phyloP scores from a whole-genome alignment of 2,113 vertebrate species.

The Tyrannus savana region DNA sequence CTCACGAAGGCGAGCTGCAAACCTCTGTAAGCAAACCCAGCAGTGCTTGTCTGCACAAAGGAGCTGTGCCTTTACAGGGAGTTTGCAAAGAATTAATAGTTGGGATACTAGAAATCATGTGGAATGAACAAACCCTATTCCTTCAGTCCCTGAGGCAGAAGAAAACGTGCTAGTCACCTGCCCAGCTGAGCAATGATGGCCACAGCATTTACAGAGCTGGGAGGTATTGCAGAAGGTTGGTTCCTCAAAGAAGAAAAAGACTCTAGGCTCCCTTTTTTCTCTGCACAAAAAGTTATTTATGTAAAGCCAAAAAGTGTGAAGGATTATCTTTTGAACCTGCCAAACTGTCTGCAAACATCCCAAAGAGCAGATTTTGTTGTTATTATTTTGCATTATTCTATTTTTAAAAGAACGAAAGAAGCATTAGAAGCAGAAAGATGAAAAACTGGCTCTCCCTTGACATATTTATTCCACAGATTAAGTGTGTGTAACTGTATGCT shows the following conservation, averaged over 20 bases:
- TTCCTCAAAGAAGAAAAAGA: slow-evolving; percentile 3
- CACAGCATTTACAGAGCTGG: not conserved
- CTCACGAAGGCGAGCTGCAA: not conserved
- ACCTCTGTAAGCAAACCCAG: not conserved
- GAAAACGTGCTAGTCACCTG: not conserved
- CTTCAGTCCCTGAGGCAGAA: not conserved
- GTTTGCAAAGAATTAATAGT: not conserved
- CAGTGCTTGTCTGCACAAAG: not conserved
- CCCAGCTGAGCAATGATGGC: not conserved
- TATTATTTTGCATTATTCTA: not conserved
- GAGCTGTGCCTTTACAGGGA: not conserved
- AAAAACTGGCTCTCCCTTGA: slow-evolving; percentile 16
- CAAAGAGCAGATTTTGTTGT: not conserved
- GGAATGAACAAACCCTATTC: not conserved
- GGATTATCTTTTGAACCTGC: slow-evolving; percentile 33
- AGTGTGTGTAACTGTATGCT: not conserved
- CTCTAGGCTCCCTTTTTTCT: not conserved
- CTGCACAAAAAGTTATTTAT: slow-evolving; percentile 24
- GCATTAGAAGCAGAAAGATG: not conserved
- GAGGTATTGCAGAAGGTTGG: not conserved
- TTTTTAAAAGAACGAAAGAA: slow-evolving; percentile 17
- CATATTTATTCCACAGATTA: slow-evolving; percentile 3
- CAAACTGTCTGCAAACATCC: slow-evolving; percentile 22
- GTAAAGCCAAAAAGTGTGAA: slow-evolving; percentile 32
- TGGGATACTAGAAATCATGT: not conserved